These are phyloP conservation scores for Zaprionus camerounensis DNA, from an alignment of 1,140 invertebrate genomes.

Conservation along the genomic window DNA sequence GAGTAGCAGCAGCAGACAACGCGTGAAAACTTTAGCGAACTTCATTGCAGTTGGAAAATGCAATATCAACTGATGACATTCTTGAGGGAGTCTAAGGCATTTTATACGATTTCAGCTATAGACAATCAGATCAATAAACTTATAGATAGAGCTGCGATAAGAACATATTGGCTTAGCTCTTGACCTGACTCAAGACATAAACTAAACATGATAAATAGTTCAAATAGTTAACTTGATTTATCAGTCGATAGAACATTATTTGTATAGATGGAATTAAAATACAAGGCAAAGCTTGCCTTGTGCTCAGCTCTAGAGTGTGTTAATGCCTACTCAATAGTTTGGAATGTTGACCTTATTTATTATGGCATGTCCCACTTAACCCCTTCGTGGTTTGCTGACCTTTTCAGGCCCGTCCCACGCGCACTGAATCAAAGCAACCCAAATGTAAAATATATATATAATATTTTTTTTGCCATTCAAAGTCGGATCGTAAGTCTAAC, in stretches of 20 bases:
- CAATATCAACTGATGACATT: conserved; percentile 26
- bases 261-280: not conserved
- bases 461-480: conserved; percentile 19
- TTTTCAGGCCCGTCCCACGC: conserved; percentile 32
- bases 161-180: conserved; percentile 32
- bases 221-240: conserved; percentile 19
- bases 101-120: conserved; percentile 47
- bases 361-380: conserved; percentile 1
- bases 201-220: conserved; percentile 15
- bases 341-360: conserved; percentile 4
- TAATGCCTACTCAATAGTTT: not conserved
- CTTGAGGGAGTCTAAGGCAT: conserved; percentile 1
- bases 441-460: conserved; percentile 30
- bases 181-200: conserved; percentile 32
- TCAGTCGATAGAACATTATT: not conserved
- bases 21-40: conserved; percentile 22
- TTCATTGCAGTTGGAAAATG: conserved; percentile 17
- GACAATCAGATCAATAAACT: conserved; percentile 7
- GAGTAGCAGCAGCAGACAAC: conserved; percentile 22
- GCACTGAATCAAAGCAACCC: conserved; percentile 13
- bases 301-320: no score
- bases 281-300: not conserved
- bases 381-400: not conserved
- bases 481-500: conserved; percentile 33
- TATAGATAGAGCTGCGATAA: conserved; percentile 17